Evolutionary conservation across 2,888 invertebrate genomes (phyloP).

Genomic region (Labia minor): DNA sequence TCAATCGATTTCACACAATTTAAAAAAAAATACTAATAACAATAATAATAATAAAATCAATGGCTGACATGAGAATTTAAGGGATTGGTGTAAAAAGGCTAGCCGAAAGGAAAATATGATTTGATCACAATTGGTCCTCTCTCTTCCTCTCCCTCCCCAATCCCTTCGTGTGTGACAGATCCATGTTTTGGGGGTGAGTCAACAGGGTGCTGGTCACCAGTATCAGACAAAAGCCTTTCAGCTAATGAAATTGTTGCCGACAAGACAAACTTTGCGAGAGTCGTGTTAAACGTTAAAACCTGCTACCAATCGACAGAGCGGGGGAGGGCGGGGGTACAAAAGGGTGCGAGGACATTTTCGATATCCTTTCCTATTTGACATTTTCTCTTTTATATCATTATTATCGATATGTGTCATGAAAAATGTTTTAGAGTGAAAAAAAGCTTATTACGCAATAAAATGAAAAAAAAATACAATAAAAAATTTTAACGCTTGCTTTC

Average conservation of each 20-base stretch:
- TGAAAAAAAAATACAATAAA: too few species aligned
- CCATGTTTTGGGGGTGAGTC: not conserved
- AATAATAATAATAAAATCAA: too few species aligned
- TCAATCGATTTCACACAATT: too few species aligned
- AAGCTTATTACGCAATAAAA: not conserved
- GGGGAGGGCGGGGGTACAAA: not conserved
- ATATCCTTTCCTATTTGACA: not conserved
- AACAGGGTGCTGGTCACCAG: not conserved
- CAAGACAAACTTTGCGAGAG: not conserved
- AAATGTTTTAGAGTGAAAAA: not conserved
- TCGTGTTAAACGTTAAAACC: not conserved
- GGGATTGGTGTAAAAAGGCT: not conserved
- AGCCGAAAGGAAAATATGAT: not conserved
- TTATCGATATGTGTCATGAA: not conserved
- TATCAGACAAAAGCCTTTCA: not conserved
- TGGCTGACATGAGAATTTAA: too few species aligned
- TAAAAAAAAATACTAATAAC: too few species aligned
- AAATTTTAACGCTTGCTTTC: too few species aligned
- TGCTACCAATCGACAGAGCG: not conserved
- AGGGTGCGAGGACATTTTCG: not conserved
- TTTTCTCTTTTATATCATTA: not conserved
- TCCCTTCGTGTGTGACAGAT: not conserved
- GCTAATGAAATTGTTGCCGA: constrained; percentile 3
- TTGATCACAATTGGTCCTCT: not conserved
- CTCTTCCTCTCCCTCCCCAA: too few species aligned